phyloP scores from a whole-genome alignment of 2,797 vertebrate genomes.

The Trematomus bernacchii region DNA sequence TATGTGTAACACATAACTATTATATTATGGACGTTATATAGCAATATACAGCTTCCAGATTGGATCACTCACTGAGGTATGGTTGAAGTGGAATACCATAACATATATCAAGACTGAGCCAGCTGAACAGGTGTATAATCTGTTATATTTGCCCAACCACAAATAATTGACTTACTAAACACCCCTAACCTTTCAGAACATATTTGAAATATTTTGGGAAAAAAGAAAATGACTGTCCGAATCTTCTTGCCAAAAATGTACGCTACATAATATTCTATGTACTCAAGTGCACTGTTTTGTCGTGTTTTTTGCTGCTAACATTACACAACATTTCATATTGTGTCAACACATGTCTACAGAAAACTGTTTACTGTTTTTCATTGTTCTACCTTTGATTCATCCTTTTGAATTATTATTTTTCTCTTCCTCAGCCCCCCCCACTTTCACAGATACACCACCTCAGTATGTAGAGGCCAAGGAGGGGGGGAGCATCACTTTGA shows the following conservation, averaged over 20 bases:
- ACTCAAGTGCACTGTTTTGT: background rate
- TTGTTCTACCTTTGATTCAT: background rate
- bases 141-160: background rate
- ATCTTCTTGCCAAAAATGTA: too few species aligned
- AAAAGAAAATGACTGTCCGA: background rate
- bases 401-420: background rate
- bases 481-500: slow-evolving; percentile 90
- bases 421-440: slow-evolving; percentile 89
- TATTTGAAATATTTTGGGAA: too few species aligned
- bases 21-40: too few species aligned
- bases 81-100: too few species aligned
- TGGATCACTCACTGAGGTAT: too few species aligned
- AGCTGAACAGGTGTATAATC: background rate
- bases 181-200: too few species aligned
- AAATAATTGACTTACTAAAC: background rate
- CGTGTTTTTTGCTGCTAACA: background rate
- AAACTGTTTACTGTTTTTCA: background rate
- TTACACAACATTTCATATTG: background rate
- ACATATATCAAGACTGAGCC: background rate
- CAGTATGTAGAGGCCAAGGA: slow-evolving; percentile 97
- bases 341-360: background rate
- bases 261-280: too few species aligned
- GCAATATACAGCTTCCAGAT: too few species aligned
- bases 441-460: slow-evolving; percentile 93
- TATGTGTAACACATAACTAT: too few species aligned